phyloP scores from a whole-genome alignment of 2,797 vertebrate species.

The Otolemur crassicaudatus region DNA sequence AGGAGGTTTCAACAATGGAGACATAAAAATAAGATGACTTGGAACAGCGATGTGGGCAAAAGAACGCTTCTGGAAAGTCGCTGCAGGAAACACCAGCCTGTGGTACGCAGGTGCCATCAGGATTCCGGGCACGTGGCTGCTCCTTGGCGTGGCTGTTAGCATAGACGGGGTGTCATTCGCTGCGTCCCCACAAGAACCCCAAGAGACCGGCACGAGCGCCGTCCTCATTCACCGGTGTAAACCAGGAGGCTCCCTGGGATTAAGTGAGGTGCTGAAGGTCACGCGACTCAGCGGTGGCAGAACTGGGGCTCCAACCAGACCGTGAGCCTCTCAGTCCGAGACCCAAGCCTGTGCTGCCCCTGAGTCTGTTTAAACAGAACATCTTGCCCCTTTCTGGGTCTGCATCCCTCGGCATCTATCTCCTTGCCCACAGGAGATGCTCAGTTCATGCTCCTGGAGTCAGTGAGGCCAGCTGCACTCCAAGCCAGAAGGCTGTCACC shows the following conservation, averaged over 20 bases:
- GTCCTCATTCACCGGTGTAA: neutral
- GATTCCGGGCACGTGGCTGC: fast-evolving
- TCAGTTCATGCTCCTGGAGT: fast-evolving
- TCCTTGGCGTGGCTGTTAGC: fast-evolving
- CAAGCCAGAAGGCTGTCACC: fast-evolving
- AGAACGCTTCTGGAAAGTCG: neutral
- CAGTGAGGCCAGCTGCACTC: neutral
- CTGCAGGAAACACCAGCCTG: fast-evolving
- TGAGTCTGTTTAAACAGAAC: no score
- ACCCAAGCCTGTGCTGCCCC: fast-evolving
- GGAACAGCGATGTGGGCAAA: neutral
- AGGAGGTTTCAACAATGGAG: neutral
- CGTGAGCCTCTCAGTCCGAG: neutral
- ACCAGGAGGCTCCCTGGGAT: neutral
- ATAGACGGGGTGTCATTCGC: fast-evolving
- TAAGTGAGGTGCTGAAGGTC: neutral
- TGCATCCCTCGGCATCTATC: fast-evolving
- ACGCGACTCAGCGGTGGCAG: fast-evolving
- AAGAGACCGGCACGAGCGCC: neutral
- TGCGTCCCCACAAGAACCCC: neutral
- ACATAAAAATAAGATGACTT: neutral
- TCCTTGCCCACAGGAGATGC: neutral
- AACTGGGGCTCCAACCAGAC: neutral
- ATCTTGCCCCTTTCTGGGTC: fast-evolving
- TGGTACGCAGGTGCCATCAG: fast-evolving